A percentile compares a stretch with the other conserved stretches of the same genome.
Evolutionary conservation across 1,140 invertebrate genomes (phyloP).

Genomic region (Drosophila pruinosa): DNA sequence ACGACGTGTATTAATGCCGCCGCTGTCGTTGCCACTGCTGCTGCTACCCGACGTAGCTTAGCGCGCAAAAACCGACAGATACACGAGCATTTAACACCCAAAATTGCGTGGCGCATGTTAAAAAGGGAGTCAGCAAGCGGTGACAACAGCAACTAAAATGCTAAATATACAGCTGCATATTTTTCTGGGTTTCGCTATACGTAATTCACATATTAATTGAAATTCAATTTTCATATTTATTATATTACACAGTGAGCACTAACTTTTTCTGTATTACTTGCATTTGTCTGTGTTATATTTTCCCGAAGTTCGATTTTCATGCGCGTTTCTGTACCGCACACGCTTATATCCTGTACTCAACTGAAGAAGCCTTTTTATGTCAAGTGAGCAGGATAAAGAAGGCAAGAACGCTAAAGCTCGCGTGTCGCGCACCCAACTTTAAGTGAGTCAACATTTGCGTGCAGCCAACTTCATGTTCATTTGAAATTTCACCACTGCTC

Average conservation of each 20-base stretch:
- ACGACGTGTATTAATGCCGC: slow-evolving; percentile 65
- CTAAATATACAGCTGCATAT: background rate
- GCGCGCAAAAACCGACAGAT: slow-evolving; percentile 80
- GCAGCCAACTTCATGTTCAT: slow-evolving; percentile 22
- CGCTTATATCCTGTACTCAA: slow-evolving; percentile 77
- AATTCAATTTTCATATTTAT: background rate
- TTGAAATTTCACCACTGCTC: background rate
- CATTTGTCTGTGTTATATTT: slow-evolving; percentile 24
- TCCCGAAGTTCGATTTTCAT: slow-evolving; percentile 44
- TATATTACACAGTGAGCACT: slow-evolving; percentile 42
- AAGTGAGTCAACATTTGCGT: slow-evolving; percentile 4
- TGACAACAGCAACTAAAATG: slow-evolving; percentile 23
- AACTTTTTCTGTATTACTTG: slow-evolving; percentile 30
- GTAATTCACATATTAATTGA: slow-evolving; percentile 41
- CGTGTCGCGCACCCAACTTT: slow-evolving; percentile 15
- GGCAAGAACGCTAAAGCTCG: slow-evolving; percentile 28
- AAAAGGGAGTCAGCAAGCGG: slow-evolving; percentile 50
- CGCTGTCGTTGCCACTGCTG: background rate
- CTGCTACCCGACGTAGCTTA: slow-evolving; percentile 48
- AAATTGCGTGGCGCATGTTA: slow-evolving; percentile 73
- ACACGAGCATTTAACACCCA: slow-evolving; percentile 80
- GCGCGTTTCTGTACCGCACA: slow-evolving; percentile 55
- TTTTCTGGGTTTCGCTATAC: slow-evolving; percentile 10
- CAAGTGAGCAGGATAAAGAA: slow-evolving; percentile 44
- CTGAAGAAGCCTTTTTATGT: slow-evolving; percentile 56